Base-by-base conservation (phyloP, 2,888 invertebrate genomes). In the Caenorhabditis japonica region DNA sequence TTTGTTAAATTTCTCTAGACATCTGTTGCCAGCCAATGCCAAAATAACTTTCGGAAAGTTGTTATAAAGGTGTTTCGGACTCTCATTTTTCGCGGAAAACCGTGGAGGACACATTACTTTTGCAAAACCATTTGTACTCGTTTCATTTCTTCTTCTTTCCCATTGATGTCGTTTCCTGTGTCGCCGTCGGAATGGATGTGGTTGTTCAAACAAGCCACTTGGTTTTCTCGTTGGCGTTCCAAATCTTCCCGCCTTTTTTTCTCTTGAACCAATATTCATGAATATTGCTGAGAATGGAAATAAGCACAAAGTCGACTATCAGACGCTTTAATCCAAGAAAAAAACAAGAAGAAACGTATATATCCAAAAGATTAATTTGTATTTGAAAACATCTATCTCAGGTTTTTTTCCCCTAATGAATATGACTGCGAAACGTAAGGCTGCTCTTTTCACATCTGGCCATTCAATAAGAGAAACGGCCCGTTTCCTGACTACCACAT, bases 181-280 rank as follows among this genome's bases (percentile, higher is more conserved):
- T 47, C 47, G 43, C 44, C 44, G 36, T 44, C 53, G 44, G 39
- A 38, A 17, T 33, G 27, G 55, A 46, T 43, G 25, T 36, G 55
- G 62, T 46, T 62, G 62, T 62, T 62, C 62, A 62, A 62, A 62
- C 62, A 62, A 62, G 55, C 62, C 62, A 44, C 62, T 51, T 34
- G 30, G 36, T 34, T 38, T 46, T 38, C 53, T 53, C 62, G 21
- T 46, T 15, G 62, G 62, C 62, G 53, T 52, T 46, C 39, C 39
- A 53, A 55, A 47, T 47, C 53, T 44, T 61, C 7, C 47, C 21
- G 33, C 47, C 30, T 53, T 55, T 53, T 46, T 27, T 33, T n/a
- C 21, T 44, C 5, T 10, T 7, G 7, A 27, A 62, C 46, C 53
- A 52, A 62, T 62, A 55, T 55, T 55, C 53, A 62, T 47, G 62